Evolutionary conservation across 2,113 vertebrate genomes (phyloP).

Genomic region (Myocastor coypus): DNA sequence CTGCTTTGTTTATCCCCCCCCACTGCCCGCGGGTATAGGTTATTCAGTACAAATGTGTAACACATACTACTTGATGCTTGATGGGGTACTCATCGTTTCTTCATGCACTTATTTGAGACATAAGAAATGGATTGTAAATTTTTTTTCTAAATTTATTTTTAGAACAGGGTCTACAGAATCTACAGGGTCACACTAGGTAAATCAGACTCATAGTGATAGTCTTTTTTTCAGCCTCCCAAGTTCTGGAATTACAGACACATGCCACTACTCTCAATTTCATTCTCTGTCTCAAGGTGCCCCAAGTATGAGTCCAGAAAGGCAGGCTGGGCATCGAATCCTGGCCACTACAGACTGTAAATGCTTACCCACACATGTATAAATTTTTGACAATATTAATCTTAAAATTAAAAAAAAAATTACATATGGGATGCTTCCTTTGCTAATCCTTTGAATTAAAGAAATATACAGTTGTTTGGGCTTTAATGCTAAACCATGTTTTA

Average conservation of each 20-base stretch:
- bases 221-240: too few species aligned
- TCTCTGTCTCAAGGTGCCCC: too few species aligned
- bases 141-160: too few species aligned
- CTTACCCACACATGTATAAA: background rate
- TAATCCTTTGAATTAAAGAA: constrained; percentile 81
- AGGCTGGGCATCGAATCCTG: too few species aligned
- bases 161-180: too few species aligned
- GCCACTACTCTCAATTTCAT: too few species aligned
- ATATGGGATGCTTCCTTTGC: constrained; percentile 78
- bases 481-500: constrained; percentile 80
- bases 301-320: too few species aligned
- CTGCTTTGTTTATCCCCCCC: too few species aligned
- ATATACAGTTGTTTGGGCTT: constrained; percentile 83
- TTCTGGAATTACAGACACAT: too few species aligned
- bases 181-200: too few species aligned
- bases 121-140: background rate
- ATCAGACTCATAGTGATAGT: too few species aligned
- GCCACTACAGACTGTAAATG: background rate
- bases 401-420: constrained; percentile 82
- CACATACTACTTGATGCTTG: background rate
- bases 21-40: background rate
- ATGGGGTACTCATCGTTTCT: background rate
- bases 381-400: background rate
- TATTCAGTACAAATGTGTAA: constrained; percentile 5
- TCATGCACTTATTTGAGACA: background rate